A percentile compares a stretch with the other conserved stretches of the same genome.
Evolutionary conservation across 2,113 vertebrate genomes (phyloP).

Genomic region (Bubo blakistoni): DNA sequence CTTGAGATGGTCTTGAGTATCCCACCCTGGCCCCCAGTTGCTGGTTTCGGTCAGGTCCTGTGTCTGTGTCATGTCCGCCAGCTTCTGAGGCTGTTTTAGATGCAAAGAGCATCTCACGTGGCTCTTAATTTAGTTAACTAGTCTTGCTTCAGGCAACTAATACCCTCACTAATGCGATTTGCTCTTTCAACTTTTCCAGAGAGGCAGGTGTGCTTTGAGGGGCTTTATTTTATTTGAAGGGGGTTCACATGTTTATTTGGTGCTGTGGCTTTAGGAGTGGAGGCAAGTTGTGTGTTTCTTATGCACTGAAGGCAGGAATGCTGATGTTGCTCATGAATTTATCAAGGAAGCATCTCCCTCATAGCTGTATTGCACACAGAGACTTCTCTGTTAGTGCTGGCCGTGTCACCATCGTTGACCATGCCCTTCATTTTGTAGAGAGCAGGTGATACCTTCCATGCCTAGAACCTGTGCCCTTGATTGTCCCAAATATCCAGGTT

Average conservation of each 20-base stretch:
- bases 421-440: neutral
- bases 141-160: neutral
- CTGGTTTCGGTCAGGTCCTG: neutral
- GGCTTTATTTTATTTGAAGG: constrained; percentile 2
- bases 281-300: neutral
- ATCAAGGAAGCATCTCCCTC: neutral
- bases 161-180: neutral
- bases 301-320: neutral
- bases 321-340: neutral
- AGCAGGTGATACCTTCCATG: neutral
- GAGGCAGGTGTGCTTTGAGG: neutral
- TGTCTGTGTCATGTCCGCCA: neutral
- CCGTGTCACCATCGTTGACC: neutral
- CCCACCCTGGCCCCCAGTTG: neutral
- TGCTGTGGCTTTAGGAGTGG: neutral
- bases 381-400: neutral
- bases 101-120: neutral
- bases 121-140: neutral
- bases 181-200: neutral
- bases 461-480: neutral
- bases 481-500: neutral
- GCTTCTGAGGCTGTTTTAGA: neutral
- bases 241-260: neutral
- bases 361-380: neutral
- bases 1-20: neutral